These are phyloP conservation scores for Tragelaphus strepsiceros DNA, from an alignment of 2,113 vertebrate genomes.

Conservation along the genomic window DNA sequence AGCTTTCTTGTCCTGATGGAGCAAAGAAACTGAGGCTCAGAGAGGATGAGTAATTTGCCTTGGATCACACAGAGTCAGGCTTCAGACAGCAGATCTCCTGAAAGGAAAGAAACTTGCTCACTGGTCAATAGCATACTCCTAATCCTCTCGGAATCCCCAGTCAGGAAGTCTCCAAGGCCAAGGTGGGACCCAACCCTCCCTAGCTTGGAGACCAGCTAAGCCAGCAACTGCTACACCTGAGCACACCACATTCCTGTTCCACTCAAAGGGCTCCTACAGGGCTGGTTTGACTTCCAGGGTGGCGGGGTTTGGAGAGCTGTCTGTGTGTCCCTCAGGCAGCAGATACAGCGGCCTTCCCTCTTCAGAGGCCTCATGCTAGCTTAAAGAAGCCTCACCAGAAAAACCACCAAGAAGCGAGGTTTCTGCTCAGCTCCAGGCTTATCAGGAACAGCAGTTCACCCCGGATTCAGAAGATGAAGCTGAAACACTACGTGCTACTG, in stretches of 20 bases:
- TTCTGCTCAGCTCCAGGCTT: neutral
- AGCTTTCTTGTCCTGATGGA: neutral
- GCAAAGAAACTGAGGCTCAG: neutral
- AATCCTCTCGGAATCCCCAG: accelerated
- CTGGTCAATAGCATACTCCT: neutral
- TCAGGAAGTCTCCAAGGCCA: neutral
- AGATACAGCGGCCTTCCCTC: neutral
- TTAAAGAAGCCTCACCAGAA: neutral
- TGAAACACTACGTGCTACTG: neutral
- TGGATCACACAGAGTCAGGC: neutral
- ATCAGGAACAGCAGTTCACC: neutral
- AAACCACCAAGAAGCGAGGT: neutral
- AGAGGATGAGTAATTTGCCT: neutral
- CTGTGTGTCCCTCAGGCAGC: neutral
- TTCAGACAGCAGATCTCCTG: neutral
- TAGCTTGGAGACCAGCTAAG: no score
- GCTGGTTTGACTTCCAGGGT: no score
- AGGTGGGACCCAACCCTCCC: neutral
- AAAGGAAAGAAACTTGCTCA: neutral
- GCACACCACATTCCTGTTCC: neutral
- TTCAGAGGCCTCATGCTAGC: neutral
- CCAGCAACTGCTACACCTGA: no score
- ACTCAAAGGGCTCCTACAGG: neutral
- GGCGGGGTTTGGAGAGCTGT: accelerated
- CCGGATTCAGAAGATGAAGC: neutral